Percentiles rank a stretch among this genome's conserved stretches.
Conservation (phyloP, 2,113 vertebrate genomes). For the Helogale parvula region DNA sequence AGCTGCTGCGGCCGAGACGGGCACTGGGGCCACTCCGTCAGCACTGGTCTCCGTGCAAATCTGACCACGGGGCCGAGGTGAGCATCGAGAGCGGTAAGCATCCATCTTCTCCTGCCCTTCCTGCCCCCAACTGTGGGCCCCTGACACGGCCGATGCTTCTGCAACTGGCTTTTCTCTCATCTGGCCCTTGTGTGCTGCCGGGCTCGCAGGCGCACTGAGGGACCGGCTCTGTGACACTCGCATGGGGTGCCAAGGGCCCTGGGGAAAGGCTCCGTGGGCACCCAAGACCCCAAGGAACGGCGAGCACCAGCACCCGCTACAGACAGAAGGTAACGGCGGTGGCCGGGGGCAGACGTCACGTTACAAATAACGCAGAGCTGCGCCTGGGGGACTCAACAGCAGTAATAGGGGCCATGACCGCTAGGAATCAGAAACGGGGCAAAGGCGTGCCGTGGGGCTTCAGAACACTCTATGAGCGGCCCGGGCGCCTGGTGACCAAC, state of each 20-base stretch:
- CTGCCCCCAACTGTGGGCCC: rapidly evolving
- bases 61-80: neutral
- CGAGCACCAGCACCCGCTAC: rapidly evolving
- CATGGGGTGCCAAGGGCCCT: rapidly evolving
- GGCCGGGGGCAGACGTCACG: neutral
- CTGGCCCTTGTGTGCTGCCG: rapidly evolving
- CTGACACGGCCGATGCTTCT: rapidly evolving
- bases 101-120: neutral
- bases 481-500: neutral
- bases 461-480: neutral
- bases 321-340: rapidly evolving
- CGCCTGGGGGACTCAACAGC: too few relatives aligned
- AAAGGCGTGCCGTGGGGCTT: neutral
- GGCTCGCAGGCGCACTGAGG: neutral
- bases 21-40: rapidly evolving
- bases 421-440: neutral
- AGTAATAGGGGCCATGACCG: neutral
- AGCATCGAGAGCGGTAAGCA: rapidly evolving
- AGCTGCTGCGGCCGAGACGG: rapidly evolving
- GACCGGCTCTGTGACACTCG: neutral
- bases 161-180: neutral
- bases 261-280: neutral
- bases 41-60: rapidly evolving
- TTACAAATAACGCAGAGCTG: neutral
- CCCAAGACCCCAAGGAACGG: rapidly evolving